Evolutionary conservation across 2,888 invertebrate species (phyloP), one percentile per base, ranked within the genome.

Genomic region (Protophormia terraenovae): DNA sequence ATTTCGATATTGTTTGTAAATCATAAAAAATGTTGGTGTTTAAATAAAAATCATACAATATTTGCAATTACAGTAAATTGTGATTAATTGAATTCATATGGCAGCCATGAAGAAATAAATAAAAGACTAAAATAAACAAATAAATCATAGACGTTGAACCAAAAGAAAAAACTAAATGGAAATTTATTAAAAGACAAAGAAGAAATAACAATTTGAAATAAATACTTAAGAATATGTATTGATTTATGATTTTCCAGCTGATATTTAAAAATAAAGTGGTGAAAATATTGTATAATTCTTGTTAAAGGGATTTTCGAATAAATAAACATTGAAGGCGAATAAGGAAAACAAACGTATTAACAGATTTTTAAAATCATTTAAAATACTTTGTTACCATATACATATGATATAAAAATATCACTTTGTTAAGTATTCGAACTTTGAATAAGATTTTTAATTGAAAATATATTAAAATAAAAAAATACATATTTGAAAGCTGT

Each of bases 11-110:
- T 45, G 41, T 16, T 66, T 53, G 53, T 14, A 53, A 53, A 53
- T 53, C 24, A 14, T 24, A 53, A 53, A 27, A 27, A 53, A 53
- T 27, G 14, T 53, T 4, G 24, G 47, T 14, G 47, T 19, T 19
- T 47, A 4, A 41, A 64, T 24, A 45, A 2, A 47, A 47, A 67
- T 47, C 29, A 67, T 50, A 50, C 47, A 47, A 67, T 50, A 67
- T 72, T 72, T 72, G 41, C 41, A 72, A 41, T 72, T 72, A 35
- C 55, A 55, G 58, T 58, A 72, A 72, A 72, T 72, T 72, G 55
- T 55, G 71, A 72, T 58, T 72, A 72, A 72, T 72, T 58, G 71
- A 14, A 38, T 72, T 24, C 55, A 41, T 58, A 55, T 72, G 71
- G 71, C 38, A 38, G 22, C 55, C 35, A 16, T 4, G 10, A 27